Percentiles rank a stretch among this genome's conserved stretches.
Conservation (phyloP, 2,797 vertebrate species). For the Enteromius thamalakanensis region DNA sequence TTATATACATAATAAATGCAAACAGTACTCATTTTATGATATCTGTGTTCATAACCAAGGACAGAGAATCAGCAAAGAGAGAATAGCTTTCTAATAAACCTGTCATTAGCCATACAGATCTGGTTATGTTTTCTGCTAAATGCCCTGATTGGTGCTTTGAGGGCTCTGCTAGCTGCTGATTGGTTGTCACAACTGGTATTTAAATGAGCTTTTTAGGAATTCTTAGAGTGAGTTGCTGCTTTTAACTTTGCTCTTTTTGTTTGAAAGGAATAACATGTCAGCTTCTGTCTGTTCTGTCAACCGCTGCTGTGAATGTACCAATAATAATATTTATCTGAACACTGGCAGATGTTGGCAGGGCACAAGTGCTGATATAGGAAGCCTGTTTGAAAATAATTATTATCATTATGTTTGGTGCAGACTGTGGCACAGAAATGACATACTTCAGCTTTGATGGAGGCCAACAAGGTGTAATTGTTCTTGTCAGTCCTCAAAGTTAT, state of each 20-base stretch:
- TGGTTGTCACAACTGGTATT: background rate
- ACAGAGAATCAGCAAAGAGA: slow-evolving; percentile 6
- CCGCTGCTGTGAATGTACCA: background rate
- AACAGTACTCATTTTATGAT: background rate
- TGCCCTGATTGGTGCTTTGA: slow-evolving; percentile 1
- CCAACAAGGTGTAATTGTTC: background rate
- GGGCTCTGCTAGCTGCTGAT: background rate
- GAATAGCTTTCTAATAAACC: background rate
- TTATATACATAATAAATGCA: no score
- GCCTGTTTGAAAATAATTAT: slow-evolving; percentile 10
- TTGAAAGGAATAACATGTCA: background rate
- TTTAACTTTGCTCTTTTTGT: slow-evolving; percentile 1
- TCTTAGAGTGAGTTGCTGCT: background rate
- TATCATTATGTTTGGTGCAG: background rate
- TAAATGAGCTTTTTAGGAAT: background rate
- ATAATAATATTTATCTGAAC: slow-evolving; percentile 7
- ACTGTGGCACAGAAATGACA: background rate
- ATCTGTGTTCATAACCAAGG: background rate
- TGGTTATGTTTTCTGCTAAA: background rate
- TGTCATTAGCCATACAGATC: background rate
- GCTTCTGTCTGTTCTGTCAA: background rate
- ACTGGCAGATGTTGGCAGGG: background rate
- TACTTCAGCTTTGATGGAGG: background rate
- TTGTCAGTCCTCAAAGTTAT: background rate
- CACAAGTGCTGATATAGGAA: background rate